Percentiles rank a stretch among this genome's conserved stretches.
Evolutionary conservation across 2,888 invertebrate genomes (phyloP).

Genomic region (Pyrrhia umbra): DNA sequence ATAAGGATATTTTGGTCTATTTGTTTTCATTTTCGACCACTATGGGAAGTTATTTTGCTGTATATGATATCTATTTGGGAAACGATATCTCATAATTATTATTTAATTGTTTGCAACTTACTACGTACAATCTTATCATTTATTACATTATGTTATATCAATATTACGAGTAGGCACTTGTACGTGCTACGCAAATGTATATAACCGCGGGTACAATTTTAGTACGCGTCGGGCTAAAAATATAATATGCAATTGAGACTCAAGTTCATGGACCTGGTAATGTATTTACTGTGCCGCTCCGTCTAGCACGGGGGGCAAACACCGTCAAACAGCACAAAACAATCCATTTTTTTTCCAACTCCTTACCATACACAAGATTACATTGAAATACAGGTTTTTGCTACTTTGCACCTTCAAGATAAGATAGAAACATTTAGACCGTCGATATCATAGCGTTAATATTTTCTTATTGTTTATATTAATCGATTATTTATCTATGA

Average conservation of each 20-base stretch:
- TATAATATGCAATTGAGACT: constrained; percentile 69
- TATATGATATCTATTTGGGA: constrained; percentile 21
- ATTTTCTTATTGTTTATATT: constrained; percentile 4
- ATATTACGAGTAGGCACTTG: constrained; percentile 10
- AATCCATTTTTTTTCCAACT: constrained; percentile 33
- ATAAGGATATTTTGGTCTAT: no score
- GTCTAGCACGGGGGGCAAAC: constrained; percentile 71
- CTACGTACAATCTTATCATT: constrained; percentile 33
- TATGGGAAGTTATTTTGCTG: neutral
- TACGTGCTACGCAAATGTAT: constrained; percentile 13
- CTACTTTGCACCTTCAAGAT: constrained; percentile 1
- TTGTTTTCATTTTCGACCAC: no score
- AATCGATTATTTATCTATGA: no score
- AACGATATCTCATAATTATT: constrained; percentile 21
- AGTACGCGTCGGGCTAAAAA: constrained; percentile 70
- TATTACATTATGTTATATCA: constrained; percentile 11
- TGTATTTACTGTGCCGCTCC: constrained; percentile 69
- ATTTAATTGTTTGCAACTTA: constrained; percentile 29
- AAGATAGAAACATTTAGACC: neutral
- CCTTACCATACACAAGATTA: constrained; percentile 19
- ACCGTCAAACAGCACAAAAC: constrained; percentile 59
- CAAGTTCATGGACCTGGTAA: constrained; percentile 84
- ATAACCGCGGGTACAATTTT: constrained; percentile 33
- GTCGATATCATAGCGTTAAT: neutral
- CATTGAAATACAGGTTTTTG: constrained; percentile 34